Conservation (phyloP, 2,797 vertebrate genomes). For the Chiroxiphia lanceolata region DNA sequence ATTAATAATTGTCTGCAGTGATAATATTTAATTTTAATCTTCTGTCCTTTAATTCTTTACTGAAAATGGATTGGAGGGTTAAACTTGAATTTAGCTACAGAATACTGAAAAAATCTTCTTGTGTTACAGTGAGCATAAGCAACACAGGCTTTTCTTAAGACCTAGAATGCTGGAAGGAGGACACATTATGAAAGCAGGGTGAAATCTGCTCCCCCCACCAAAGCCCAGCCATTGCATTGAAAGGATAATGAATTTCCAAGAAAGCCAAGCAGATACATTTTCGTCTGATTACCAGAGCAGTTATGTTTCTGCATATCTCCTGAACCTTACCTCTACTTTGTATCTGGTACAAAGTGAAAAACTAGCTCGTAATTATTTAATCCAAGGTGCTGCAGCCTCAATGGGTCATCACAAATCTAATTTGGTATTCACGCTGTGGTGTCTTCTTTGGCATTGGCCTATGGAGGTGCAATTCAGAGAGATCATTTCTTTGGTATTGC, state of each 20-base stretch:
- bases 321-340: not conserved
- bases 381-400: not conserved
- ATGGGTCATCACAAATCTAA: not conserved
- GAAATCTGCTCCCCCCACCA: not conserved
- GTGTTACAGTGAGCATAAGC: not conserved
- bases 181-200: not conserved
- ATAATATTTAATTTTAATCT: not conserved
- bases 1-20: not conserved
- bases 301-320: not conserved
- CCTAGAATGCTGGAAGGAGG: not conserved
- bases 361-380: not conserved
- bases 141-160: not conserved
- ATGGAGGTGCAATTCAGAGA: not conserved
- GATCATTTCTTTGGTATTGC: not conserved
- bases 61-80: not conserved
- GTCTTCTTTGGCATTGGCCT: not conserved
- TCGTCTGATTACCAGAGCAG: not conserved
- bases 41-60: not conserved
- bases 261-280: not conserved
- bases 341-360: not conserved
- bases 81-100: not conserved
- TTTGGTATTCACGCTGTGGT: rapidly evolving
- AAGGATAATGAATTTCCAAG: not conserved
- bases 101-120: not conserved
- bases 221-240: not conserved